Percentiles rank a stretch among this genome's conserved stretches.
Evolutionary conservation across 30 jellyfish, hydroid and myxozoan genomes (phyloP).

Genomic region (Aurelia coerulea): DNA sequence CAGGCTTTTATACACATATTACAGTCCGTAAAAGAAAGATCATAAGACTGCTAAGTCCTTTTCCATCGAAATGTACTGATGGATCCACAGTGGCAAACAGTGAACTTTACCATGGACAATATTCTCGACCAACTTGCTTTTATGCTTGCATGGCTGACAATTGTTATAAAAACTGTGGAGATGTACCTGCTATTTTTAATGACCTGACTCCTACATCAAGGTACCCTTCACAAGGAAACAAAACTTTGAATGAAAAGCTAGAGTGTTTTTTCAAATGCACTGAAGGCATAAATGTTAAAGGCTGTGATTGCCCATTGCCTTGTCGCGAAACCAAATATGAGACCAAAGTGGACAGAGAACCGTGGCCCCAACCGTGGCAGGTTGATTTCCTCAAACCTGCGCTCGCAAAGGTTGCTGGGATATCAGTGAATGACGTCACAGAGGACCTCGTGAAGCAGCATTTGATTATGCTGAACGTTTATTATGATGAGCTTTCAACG

Average conservation of each 20-base stretch:
- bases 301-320: conserved; percentile 45
- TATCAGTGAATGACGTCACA: background rate
- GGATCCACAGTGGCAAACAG: background rate
- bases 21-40: background rate
- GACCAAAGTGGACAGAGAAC: conserved; percentile 21
- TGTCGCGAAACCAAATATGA: conserved; percentile 40
- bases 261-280: background rate
- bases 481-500: conserved; percentile 14
- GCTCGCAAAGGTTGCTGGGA: conserved; percentile 3
- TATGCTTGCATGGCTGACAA: background rate
- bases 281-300: background rate
- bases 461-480: background rate
- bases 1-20: conserved; percentile 21
- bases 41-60: background rate
- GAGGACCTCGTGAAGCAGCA: background rate
- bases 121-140: conserved; percentile 4
- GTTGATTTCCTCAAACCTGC: background rate
- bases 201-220: background rate
- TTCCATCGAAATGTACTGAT: background rate
- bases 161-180: background rate
- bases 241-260: too few relatives aligned
- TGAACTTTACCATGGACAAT: background rate
- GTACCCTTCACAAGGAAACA: background rate
- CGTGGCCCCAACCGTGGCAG: conserved; percentile 61
- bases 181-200: background rate